These are phyloP conservation scores for Poicephalus gulielmi DNA, from an alignment of 2,113 vertebrate genomes.

Conservation along the genomic window DNA sequence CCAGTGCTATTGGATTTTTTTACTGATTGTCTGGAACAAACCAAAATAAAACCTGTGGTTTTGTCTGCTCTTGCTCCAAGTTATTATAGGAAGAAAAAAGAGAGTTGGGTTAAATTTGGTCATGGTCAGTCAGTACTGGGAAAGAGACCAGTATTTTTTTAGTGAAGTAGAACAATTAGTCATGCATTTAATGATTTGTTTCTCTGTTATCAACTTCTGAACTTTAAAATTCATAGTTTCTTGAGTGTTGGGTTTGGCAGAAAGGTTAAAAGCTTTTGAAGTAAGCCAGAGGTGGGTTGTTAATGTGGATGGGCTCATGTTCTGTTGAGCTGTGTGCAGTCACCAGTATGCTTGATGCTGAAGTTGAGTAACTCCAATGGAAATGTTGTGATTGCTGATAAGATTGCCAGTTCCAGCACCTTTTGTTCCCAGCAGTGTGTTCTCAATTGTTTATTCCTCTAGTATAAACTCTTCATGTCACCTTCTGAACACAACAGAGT, in stretches of 20 bases:
- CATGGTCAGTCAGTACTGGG: conserved; percentile 21
- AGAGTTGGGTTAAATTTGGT: conserved; percentile 21
- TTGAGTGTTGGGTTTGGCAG: neutral
- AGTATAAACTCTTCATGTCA: conserved; percentile 28
- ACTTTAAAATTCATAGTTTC: conserved; percentile 6
- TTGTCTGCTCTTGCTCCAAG: conserved; percentile 37
- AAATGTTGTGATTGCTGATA: neutral
- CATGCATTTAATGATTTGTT: conserved; percentile 35
- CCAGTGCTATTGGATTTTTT: neutral
- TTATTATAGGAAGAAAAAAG: conserved; percentile 26
- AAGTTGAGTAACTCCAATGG: conserved; percentile 9
- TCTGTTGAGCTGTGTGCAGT: conserved; percentile 14
- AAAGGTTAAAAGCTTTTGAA: neutral
- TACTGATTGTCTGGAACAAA: conserved; percentile 4
- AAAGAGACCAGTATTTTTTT: conserved; percentile 48
- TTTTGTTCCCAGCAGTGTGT: conserved; percentile 34
- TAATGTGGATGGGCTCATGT: neutral
- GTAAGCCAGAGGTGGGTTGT: neutral
- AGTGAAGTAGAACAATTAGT: conserved; percentile 32
- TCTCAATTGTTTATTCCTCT: conserved; percentile 36
- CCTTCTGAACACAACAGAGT: neutral
- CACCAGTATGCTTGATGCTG: neutral
- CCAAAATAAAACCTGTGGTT: neutral
- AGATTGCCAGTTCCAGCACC: conserved; percentile 1
- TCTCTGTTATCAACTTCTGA: conserved; percentile 2